A percentile compares a stretch with the other conserved stretches of the same genome.
phyloP scores from a whole-genome alignment of 2,797 vertebrate genomes.

The Numenius phaeopus region DNA sequence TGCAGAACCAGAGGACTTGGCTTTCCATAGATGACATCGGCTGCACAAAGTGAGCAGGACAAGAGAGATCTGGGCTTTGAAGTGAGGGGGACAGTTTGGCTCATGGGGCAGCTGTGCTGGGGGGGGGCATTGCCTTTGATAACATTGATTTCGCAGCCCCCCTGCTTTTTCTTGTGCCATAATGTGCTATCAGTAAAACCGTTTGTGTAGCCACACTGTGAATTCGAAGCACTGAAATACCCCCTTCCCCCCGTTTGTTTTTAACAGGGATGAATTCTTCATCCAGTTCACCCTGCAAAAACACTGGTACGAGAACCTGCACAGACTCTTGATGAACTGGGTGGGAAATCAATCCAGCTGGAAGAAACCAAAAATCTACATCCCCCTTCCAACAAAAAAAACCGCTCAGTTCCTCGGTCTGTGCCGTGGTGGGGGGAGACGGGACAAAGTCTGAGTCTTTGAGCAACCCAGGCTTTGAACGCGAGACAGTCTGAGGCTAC shows the following conservation, averaged over 20 bases:
- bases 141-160: background rate
- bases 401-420: background rate
- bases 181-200: background rate
- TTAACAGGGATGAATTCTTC: background rate
- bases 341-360: conserved; percentile 6
- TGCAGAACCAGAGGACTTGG: background rate
- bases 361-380: background rate
- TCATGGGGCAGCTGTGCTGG: fast-evolving
- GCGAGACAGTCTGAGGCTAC: background rate
- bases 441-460: background rate
- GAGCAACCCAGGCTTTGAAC: background rate
- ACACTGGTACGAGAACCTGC: background rate
- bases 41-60: background rate
- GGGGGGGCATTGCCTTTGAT: background rate
- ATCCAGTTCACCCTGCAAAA: background rate
- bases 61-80: background rate
- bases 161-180: background rate
- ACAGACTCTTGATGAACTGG: background rate
- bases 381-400: background rate
- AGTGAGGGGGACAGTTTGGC: background rate
- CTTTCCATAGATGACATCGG: fast-evolving
- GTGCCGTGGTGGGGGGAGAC: background rate
- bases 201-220: background rate
- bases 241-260: background rate
- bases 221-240: background rate